Evolutionary conservation across 2,888 invertebrate genomes (phyloP), one percentile per base, ranked within the genome.

Genomic region (Chromoteleia sp.): DNA sequence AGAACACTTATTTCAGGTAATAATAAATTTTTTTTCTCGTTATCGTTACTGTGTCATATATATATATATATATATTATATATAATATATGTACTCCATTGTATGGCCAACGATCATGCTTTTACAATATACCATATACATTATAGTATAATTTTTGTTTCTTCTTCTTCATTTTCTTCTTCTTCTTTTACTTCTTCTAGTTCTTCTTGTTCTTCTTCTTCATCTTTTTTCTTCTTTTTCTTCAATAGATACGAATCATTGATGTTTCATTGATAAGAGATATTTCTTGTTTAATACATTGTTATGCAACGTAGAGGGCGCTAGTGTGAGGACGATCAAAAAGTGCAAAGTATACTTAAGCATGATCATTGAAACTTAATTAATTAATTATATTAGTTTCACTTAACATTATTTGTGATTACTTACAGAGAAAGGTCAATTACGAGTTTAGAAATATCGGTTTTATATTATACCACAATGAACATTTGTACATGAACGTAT

Each of bases 41-140:
- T 73, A 75, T 83, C 71, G 71, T 84, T 83, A 82, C 81, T 82
- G 82, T 82, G 78, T 80, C 88, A 89, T 89, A 88, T 73, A 83
- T 87, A 84, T 85, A 74, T 82, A 75, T 83, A 81, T 87, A 83
- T 85, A 85, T 86, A 74, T 83, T 82, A 68, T 84, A 84, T 85
- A 54, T 81, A 80, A 84, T 84, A 85, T 87, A 86, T 87, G 84
- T 85, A 89, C 88, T 89, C 89, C 89, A 90, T 90, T 89, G 89
- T 90, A 91, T 90, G 91, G 91, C 90, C 90, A 91, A 91, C 89
- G 90, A 91, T 91, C 89, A 91, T 91, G 90, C 90, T 89, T 86
- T 87, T 88, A 86, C 85, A 89, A 85, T 86, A 85, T 86, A 73
- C 84, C 87, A 85, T 87, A 86, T 89, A 84, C 86, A 81, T 84